phyloP scores from a whole-genome alignment of 2,113 vertebrate species.

The Psephotus haematonotus region DNA sequence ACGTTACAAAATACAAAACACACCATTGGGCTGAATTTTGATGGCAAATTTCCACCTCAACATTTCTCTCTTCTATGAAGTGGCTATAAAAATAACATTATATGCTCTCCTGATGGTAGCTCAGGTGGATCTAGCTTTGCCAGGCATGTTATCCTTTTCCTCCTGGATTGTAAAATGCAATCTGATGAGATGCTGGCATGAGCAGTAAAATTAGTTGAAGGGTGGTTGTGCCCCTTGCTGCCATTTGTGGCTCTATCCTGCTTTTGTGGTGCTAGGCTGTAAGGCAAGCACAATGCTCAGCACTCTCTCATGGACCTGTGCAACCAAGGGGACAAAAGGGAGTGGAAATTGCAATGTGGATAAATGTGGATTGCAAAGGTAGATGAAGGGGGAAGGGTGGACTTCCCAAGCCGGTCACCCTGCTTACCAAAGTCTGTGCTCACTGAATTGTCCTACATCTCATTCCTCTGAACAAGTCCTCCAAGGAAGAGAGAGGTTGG shows the following conservation, averaged over 20 bases:
- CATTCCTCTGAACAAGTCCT: conserved; percentile 39
- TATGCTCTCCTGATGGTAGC: background rate
- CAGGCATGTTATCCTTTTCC: background rate
- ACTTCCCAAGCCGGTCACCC: background rate
- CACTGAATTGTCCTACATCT: conserved; percentile 47
- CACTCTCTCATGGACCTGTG: background rate
- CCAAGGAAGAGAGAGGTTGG: background rate
- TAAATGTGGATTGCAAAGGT: background rate
- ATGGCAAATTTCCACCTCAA: background rate
- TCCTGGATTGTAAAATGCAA: background rate
- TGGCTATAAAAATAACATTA: background rate
- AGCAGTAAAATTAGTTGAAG: background rate
- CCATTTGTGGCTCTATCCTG: rapidly evolving
- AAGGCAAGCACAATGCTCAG: background rate
- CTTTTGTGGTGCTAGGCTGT: background rate
- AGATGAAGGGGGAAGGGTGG: conserved; percentile 19
- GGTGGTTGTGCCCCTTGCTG: background rate
- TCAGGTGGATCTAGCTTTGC: background rate
- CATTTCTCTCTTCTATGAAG: background rate
- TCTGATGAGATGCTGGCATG: background rate
- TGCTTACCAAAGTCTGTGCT: conserved; percentile 44
- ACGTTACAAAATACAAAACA: background rate
- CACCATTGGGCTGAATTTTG: background rate
- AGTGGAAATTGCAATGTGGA: background rate
- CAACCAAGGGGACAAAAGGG: background rate